phyloP scores from a whole-genome alignment of 2,113 vertebrate genomes.

The Podarcis muralis region DNA sequence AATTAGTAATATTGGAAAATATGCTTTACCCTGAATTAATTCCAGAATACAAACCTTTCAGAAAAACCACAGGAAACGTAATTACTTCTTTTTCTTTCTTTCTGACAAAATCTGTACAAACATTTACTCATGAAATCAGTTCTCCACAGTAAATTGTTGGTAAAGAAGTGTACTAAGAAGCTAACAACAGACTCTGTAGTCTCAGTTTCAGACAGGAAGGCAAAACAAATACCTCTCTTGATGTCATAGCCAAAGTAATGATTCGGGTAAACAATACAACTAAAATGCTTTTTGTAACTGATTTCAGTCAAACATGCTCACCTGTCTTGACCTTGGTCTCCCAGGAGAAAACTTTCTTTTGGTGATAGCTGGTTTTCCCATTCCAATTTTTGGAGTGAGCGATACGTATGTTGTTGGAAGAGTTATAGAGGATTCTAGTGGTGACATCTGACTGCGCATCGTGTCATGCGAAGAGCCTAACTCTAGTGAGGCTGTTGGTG shows the following conservation, averaged over 20 bases:
- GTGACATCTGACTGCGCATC: constrained; percentile 66
- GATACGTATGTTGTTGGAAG: constrained; percentile 82
- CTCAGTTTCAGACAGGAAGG: not conserved
- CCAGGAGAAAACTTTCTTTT: constrained; percentile 98
- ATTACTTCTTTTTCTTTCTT: no score
- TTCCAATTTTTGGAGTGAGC: constrained; percentile 94
- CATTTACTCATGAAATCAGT: not conserved
- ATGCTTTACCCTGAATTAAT: not conserved
- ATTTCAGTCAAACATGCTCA: constrained; percentile 64
- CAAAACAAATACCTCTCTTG: not conserved
- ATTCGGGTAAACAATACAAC: not conserved
- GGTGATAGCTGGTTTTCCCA: constrained; percentile 98
- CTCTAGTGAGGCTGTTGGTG: constrained; percentile 76
- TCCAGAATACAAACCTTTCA: not conserved
- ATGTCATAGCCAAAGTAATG: not conserved
- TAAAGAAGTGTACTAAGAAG: not conserved
- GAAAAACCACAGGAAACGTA: not conserved
- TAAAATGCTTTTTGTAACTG: not conserved
- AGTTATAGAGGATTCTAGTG: constrained; percentile 72
- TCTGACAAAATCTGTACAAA: no score
- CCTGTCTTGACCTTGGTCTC: constrained; percentile 91
- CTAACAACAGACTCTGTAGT: not conserved
- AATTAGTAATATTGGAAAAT: not conserved
- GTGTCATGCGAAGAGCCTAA: constrained; percentile 77
- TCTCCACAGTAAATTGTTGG: not conserved